These are phyloP conservation scores for Athene cunicularia DNA, from an alignment of 2,113 vertebrate species.

Conservation along the genomic window DNA sequence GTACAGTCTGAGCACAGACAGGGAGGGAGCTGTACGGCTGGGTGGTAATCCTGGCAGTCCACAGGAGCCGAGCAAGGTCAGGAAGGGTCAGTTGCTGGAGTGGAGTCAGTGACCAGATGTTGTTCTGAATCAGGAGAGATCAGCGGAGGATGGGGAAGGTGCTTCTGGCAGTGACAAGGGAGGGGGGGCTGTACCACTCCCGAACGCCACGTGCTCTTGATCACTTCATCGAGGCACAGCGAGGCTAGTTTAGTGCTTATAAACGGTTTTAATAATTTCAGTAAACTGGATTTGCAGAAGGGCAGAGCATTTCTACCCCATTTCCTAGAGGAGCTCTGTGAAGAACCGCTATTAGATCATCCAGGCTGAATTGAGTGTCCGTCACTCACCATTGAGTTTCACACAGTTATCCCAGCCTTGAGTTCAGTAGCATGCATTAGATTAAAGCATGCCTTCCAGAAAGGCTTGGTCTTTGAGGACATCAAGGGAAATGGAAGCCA, in stretches of 20 bases:
- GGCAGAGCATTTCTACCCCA: neutral
- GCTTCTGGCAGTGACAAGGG: neutral
- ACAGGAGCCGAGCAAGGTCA: neutral
- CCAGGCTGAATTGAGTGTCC: neutral
- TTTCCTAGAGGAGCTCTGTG: neutral
- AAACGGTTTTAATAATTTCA: neutral
- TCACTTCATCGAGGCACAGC: accelerated
- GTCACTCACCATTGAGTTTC: constrained; percentile 21
- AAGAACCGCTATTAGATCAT: neutral
- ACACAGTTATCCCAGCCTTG: neutral
- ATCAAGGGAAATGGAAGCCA: neutral
- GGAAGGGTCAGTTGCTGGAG: neutral
- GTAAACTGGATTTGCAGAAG: neutral
- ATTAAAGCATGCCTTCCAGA: constrained; percentile 52
- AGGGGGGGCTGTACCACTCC: neutral
- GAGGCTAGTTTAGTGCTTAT: neutral
- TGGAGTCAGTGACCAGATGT: neutral
- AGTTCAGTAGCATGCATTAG: neutral
- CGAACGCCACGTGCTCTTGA: accelerated
- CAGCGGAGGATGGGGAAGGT: neutral
- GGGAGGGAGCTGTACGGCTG: neutral
- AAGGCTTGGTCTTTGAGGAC: constrained; percentile 24
- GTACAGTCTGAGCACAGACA: neutral
- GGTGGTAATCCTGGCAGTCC: neutral
- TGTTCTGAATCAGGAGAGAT: neutral